Evolutionary conservation across 2,888 invertebrate genomes (phyloP), one percentile per base, ranked within the genome.

Genomic region (Congeria kusceri): DNA sequence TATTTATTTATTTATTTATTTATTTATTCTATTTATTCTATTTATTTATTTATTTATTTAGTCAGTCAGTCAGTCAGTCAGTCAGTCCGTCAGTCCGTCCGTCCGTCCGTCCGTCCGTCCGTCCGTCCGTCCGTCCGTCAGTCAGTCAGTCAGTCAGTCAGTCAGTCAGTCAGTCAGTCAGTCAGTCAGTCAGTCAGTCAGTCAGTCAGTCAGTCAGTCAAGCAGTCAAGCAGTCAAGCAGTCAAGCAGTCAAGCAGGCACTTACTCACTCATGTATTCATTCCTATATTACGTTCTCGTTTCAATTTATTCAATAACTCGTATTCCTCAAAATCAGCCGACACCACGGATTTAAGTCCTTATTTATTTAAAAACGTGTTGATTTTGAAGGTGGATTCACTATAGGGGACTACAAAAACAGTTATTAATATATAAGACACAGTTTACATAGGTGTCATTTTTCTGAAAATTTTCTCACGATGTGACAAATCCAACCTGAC

Each of bases 381-480:
- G 11, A 39, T 39, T 39, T 39, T 39, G 9, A 39, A 39, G 1
- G 39, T 39, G 39, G 15, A 39, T 39, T 13, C 39, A 3, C 39
- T 7, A 13, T 39, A 39, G 53, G 53, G 53, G 53, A n/a, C 25
- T 23, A 53, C 1, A 53, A 1, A 23, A 53, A 53, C 20, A 53
- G 13, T 53, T 53, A 11, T 13, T 13, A 23, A 25, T 44, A 53
- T 20, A 53, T 25, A 53, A 53, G n/a, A 25, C 11, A 20, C n/a
- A 9, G 20, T 53, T 20, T 7, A 23, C 25, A 18, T 23, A 11
- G 25, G 13, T 20, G 2, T 53, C 25, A 20, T 53, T 15, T 5
- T 53, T 53, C 7, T 25, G 1, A 53, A 20, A 53, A 53, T 20
- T 53, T 53, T 53, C 53, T 53, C 53, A 53, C 53, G 53, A 20